Conservation (phyloP, 2,113 vertebrate species). For the Grammomys dolichurus region DNA sequence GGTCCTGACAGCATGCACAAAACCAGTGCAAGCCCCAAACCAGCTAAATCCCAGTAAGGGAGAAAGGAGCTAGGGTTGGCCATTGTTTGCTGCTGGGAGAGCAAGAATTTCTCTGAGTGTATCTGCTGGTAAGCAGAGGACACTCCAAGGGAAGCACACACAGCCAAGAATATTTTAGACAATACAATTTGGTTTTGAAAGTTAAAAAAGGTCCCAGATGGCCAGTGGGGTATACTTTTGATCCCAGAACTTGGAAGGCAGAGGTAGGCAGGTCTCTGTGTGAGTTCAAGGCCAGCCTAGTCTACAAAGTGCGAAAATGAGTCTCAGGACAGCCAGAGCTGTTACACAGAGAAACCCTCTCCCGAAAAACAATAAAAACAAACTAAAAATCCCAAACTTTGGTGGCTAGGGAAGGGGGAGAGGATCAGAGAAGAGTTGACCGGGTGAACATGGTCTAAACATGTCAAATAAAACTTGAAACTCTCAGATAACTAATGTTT, state of each 20-base stretch:
- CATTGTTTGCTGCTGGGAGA: not conserved
- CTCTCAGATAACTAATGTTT: not conserved
- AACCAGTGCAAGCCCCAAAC: too few relatives aligned
- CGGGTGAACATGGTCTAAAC: not conserved
- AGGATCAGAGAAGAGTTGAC: not conserved
- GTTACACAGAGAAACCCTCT: not conserved
- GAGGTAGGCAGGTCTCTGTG: not conserved
- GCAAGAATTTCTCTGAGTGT: not conserved
- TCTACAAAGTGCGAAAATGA: not conserved
- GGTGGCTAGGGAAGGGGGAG: not conserved
- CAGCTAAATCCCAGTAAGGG: too few relatives aligned
- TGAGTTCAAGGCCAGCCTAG: not conserved
- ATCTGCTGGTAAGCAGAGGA: too few relatives aligned
- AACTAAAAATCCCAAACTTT: not conserved
- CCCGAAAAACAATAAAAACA: not conserved
- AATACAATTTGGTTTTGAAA: not conserved
- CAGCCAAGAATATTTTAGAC: not conserved
- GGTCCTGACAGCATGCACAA: too few relatives aligned
- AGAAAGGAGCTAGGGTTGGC: not conserved
- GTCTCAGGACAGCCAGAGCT: not conserved
- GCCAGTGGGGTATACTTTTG: too few relatives aligned
- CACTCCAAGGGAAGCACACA: not conserved
- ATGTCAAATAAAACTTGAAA: not conserved
- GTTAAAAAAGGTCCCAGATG: too few relatives aligned
- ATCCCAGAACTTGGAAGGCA: not conserved